Evolutionary conservation across 2,888 invertebrate genomes (phyloP).

Genomic region (Drosophila gaucha): DNA sequence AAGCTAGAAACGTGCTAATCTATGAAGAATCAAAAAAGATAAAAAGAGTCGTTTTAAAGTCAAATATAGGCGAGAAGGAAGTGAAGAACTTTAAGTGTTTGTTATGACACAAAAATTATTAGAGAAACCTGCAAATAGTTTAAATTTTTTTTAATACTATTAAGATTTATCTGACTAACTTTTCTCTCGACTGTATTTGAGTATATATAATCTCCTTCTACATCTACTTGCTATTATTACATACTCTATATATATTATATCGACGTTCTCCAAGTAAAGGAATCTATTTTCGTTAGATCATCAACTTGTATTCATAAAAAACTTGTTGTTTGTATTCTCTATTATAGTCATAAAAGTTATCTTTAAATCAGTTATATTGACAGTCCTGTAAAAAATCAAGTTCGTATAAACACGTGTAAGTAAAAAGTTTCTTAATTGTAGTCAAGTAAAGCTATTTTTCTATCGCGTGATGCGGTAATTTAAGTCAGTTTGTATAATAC

Average conservation of each 20-base stretch:
- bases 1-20: constrained; percentile 24
- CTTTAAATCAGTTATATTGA: constrained; percentile 3
- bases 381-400: background rate
- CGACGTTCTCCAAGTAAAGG: background rate
- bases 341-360: background rate
- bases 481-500: too few relatives aligned
- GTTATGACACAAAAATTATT: background rate
- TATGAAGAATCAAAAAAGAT: background rate
- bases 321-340: background rate
- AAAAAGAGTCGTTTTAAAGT: constrained; percentile 17
- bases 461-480: background rate
- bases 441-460: background rate
- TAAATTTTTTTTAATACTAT: too few relatives aligned
- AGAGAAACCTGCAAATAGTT: too few relatives aligned
- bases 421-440: background rate
- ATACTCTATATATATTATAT: background rate
- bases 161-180: too few relatives aligned
- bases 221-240: background rate
- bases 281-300: background rate
- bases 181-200: too few relatives aligned
- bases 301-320: background rate
- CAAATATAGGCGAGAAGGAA: background rate
- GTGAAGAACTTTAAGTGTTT: background rate
- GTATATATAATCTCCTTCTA: too few relatives aligned
- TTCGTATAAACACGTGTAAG: constrained; percentile 2